Evolutionary conservation across 2,888 invertebrate species (phyloP).

Genomic region (Choreutis nemorana): DNA sequence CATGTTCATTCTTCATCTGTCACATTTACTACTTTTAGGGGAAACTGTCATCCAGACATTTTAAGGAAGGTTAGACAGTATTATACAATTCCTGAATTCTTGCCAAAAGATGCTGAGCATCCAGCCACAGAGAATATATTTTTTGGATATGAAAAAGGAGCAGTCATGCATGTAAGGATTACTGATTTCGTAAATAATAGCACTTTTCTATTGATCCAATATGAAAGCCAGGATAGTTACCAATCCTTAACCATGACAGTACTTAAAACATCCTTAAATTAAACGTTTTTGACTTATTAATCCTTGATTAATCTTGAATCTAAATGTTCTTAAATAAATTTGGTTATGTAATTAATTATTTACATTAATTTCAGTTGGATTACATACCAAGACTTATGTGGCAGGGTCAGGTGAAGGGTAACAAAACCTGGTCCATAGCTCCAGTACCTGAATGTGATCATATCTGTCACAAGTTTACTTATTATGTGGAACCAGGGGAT

Average conservation of each 20-base stretch:
- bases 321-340: background rate
- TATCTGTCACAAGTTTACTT: constrained; percentile 75
- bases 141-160: constrained; percentile 90
- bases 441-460: constrained; percentile 89
- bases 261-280: no score
- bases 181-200: no score
- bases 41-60: constrained; percentile 87
- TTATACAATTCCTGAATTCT: constrained; percentile 83
- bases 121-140: constrained; percentile 91
- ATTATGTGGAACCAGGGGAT: constrained; percentile 86
- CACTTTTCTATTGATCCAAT: no score
- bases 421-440: constrained; percentile 84
- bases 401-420: constrained; percentile 90
- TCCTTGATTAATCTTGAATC: no score
- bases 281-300: no score
- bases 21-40: constrained; percentile 58
- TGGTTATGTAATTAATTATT: background rate
- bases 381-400: constrained; percentile 91
- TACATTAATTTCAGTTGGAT: constrained; percentile 72
- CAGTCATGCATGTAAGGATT: constrained; percentile 91
- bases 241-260: no score
- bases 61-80: constrained; percentile 75
- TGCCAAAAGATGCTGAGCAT: constrained; percentile 89
- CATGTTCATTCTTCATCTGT: background rate
- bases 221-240: no score